Base-by-base conservation (phyloP, 2,113 vertebrate species). In the Hymenochirus boettgeri region DNA sequence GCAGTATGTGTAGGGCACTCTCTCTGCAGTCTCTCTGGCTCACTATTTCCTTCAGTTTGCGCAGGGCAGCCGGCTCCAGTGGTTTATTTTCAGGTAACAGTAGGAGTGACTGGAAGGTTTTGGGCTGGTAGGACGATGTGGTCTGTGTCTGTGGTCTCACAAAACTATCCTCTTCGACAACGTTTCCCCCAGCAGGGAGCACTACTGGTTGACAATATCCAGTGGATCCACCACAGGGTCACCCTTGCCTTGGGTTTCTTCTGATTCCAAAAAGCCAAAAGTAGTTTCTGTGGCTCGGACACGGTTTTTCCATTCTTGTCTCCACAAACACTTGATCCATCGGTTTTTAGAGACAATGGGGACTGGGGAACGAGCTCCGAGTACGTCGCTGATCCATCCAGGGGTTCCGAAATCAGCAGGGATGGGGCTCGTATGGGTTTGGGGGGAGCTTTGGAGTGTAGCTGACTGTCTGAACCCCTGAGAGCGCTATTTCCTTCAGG, bases 391-490 rank as follows among this genome's bases (percentile, higher is more conserved):
- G 74, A 45, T 0, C 5, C 18, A 1, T 73, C 78, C 4, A 77
- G 66, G 3, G 70, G 11, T 4, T 76, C 84, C 17, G 76, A 21
- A 37, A 89, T 84, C n/a, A 84, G 17, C 18, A 82, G 24, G 1
- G 89, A 94, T 26, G 78, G 74, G 19, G 83, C 62, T 61, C 89
- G 71, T 52, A 88, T 77, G 1, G 91, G 92, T 70, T 92, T 92
- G 5, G 81, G 89, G 7, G 88, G 91, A 5, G 87, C 87, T 70
- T 87, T 88, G 52, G 84, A 72, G 65, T 92, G 87, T 52, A 94
- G 85, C 76, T 91, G 93, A 17, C 91, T 90, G 24, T 95, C 91
- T 0, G 91, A 96, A 27, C 87, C 88, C 4, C 84, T 78, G 18
- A 90, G 74, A 2, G 78, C 79, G 19, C 67, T 73, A 0, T 79